These are phyloP conservation scores for Pyrgilauda ruficollis DNA, from an alignment of 2,113 vertebrate genomes.

Conservation along the genomic window DNA sequence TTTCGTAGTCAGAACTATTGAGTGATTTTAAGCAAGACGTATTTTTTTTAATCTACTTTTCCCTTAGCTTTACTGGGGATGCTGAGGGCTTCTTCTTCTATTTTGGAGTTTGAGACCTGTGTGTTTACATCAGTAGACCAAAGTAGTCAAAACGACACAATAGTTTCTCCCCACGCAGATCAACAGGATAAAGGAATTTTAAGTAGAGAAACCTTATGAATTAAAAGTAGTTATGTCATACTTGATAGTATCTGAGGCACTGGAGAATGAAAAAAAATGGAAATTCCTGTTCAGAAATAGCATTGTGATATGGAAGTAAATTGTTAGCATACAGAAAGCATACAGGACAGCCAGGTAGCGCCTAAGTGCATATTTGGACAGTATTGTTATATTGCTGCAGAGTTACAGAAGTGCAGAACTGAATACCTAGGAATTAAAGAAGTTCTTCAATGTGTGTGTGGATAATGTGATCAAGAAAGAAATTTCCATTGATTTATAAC, in stretches of 20 bases:
- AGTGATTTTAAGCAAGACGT: neutral
- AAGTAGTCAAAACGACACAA: neutral
- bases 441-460: neutral
- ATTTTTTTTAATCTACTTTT: neutral
- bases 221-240: neutral
- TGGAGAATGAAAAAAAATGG: neutral
- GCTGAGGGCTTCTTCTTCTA: neutral
- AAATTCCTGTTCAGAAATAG: neutral
- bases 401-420: neutral
- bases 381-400: neutral
- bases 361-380: neutral
- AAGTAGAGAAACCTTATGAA: neutral
- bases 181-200: neutral
- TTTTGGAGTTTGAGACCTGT: neutral
- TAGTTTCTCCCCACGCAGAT: neutral
- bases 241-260: neutral
- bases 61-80: neutral
- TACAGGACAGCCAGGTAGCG: neutral
- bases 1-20: neutral
- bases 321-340: neutral
- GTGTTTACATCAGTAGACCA: neutral
- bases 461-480: neutral
- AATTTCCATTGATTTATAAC: neutral
- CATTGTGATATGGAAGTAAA: neutral
- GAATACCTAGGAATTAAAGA: neutral